Evolutionary conservation across 2,113 vertebrate species (phyloP), one percentile per base, ranked within the genome.

Genomic region (Haliaeetus leucogaster): DNA sequence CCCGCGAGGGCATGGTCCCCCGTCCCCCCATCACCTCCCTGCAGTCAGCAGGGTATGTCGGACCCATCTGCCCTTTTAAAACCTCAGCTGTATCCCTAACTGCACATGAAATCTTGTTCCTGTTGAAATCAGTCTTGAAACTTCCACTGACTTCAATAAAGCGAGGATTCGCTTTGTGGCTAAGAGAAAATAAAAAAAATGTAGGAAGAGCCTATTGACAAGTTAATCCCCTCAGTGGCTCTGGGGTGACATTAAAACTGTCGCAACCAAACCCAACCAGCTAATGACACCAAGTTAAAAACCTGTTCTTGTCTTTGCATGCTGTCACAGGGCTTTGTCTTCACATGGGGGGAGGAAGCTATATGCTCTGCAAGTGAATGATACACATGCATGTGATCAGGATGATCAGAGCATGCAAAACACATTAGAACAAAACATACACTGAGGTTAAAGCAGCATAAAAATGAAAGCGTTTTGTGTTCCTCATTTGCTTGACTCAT

Each of bases 401-500:
- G 77, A 53, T 5, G 95, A 96, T 76, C 72, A 17, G 96, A 91
- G 94, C 91, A 65, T 58, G 89, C 95, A 89, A 48, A 94, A 80
- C 92, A 62, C 94, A 93, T 85, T 73, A 77, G 36, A 65, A 65
- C 91, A 94, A 87, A 95, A 95, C 93, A 91, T 42, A 93, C 92
- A 68, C 40, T 10, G 93, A 58, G 95, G 86, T 95, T 93, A 96
- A 68, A 59, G 94, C 93, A 5, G 70, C 91, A 80, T 58, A 58
- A 95, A 96, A 92, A 94, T 85, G 97, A 97, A 94, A 96, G 95
- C 81, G 13, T 82, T 89, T 66, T 93, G 91, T 94, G 86, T 95
- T 97, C 91, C 93, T 93, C 73, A 12, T 89, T 95, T 79, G 77
- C 93, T 94, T 93, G 95, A 88, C 93, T 96, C 89, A 70, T 36